Conservation (phyloP, 2,888 invertebrate species). For the Cataglyphis altisquamis region DNA sequence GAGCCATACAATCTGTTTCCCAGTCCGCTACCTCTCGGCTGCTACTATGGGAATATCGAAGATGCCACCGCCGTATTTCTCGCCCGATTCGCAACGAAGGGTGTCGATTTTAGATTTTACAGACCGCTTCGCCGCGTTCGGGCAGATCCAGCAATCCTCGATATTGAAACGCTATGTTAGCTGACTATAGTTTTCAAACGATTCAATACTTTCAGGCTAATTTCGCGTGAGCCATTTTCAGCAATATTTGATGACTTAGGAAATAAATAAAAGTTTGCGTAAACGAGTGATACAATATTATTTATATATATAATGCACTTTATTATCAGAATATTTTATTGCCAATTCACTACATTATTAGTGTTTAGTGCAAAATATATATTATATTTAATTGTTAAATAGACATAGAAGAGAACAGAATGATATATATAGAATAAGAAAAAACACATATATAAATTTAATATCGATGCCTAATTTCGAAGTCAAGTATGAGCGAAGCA, state of each 20-base stretch:
- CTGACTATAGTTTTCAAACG: constrained; percentile 18
- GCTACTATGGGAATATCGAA: constrained; percentile 53
- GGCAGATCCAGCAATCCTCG: background rate
- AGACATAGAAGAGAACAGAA: background rate
- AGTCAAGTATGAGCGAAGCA: constrained; percentile 21
- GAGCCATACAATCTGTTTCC: constrained; percentile 76
- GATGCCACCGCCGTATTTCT: constrained; percentile 47
- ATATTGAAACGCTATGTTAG: constrained; percentile 17
- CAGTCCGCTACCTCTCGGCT: constrained; percentile 48
- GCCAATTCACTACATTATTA: background rate
- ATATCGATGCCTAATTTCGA: constrained; percentile 29
- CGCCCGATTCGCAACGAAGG: constrained; percentile 43
- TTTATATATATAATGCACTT: background rate
- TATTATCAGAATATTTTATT: background rate
- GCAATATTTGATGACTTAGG: background rate
- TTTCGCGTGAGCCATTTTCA: background rate
- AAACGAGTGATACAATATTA: background rate
- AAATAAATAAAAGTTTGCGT: background rate
- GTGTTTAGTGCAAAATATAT: background rate
- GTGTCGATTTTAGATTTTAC: constrained; percentile 53
- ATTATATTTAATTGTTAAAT: background rate
- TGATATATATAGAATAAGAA: background rate
- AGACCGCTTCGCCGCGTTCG: constrained; percentile 16
- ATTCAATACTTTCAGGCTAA: constrained; percentile 6
- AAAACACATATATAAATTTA: constrained; percentile 16